A percentile compares a stretch with the other conserved stretches of the same genome.
Evolutionary conservation across 2,888 invertebrate species (phyloP).

Genomic region (Melanophora roralis): DNA sequence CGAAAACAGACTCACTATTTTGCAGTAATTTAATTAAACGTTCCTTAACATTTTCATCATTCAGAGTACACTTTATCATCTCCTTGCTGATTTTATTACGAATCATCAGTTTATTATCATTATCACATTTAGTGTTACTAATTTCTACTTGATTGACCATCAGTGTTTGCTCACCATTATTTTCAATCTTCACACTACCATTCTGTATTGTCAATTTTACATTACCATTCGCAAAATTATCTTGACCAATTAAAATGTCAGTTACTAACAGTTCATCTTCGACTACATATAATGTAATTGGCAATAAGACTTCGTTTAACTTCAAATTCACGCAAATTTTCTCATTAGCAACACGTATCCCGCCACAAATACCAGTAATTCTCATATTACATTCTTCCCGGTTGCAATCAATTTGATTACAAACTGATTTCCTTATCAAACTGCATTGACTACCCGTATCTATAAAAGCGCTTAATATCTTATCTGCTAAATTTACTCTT

Average conservation of each 20-base stretch:
- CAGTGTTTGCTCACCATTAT: too few species aligned
- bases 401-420: too few species aligned
- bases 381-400: too few species aligned
- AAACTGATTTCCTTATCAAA: not conserved
- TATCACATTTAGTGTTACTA: too few species aligned
- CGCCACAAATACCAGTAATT: too few species aligned
- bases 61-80: not conserved
- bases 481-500: not conserved
- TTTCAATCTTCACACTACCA: not conserved
- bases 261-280: conserved; percentile 9
- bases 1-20: not conserved
- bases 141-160: too few species aligned
- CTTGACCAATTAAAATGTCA: not conserved
- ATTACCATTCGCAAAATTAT: not conserved
- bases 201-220: not conserved
- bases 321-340: not conserved
- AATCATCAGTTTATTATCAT: too few species aligned
- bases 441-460: too few species aligned
- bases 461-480: too few species aligned
- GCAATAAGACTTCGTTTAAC: not conserved
- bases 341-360: too few species aligned
- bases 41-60: not conserved
- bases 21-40: too few species aligned
- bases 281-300: not conserved
- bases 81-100: not conserved